Evolutionary conservation across 2,797 vertebrate species (phyloP).

Genomic region (Sebastiscus albofasciatus): DNA sequence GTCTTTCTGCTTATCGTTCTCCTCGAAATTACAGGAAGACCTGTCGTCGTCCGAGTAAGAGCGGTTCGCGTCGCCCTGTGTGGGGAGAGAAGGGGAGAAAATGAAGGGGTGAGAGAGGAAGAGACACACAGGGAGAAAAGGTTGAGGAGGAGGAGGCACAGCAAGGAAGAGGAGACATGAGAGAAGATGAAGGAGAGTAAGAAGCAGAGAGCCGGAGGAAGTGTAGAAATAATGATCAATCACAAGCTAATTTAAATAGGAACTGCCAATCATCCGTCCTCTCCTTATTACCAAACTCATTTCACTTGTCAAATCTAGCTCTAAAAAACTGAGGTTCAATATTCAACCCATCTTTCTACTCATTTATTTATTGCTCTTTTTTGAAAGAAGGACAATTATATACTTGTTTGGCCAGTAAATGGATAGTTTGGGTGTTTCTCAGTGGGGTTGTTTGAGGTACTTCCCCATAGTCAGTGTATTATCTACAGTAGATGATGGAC

Average conservation of each 20-base stretch:
- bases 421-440: too few species aligned
- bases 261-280: background rate
- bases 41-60: constrained; percentile 96
- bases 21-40: constrained; percentile 93
- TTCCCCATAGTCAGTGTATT: too few species aligned
- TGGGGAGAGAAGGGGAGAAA: background rate
- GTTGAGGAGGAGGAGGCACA: too few species aligned
- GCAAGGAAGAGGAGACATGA: background rate
- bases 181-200: background rate
- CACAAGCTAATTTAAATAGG: constrained; percentile 11
- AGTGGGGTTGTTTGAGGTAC: too few species aligned
- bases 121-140: background rate
- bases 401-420: background rate
- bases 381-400: background rate
- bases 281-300: background rate
- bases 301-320: background rate
- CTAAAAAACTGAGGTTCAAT: background rate
- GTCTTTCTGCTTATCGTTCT: constrained; percentile 91
- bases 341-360: background rate
- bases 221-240: constrained; percentile 13
- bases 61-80: constrained; percentile 95
- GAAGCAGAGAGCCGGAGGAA: background rate
- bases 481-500: too few species aligned
- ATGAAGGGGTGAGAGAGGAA: background rate
- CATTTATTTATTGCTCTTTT: background rate